Conservation (phyloP, 2,888 invertebrate species). For the Conistra vaccinii region DNA sequence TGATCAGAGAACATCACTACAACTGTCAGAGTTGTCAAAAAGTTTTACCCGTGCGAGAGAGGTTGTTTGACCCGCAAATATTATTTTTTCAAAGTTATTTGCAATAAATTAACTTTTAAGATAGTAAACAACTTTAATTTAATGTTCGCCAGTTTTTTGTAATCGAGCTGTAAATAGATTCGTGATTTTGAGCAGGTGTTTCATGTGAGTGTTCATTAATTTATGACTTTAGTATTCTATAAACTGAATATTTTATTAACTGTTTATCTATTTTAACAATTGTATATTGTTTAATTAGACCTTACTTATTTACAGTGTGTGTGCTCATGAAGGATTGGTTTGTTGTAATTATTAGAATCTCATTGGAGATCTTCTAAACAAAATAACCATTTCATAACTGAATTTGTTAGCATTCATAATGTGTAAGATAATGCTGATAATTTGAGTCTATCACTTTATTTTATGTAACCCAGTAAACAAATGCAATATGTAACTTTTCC, state of each 20-base stretch:
- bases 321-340: background rate
- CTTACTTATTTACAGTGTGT: background rate
- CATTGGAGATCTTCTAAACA: background rate
- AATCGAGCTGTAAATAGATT: conserved; percentile 21
- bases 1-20: too few relatives aligned
- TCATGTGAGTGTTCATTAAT: conserved; percentile 52
- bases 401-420: background rate
- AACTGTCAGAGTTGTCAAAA: conserved; percentile 60
- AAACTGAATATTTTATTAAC: conserved; percentile 22
- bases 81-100: conserved; percentile 47
- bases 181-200: conserved; percentile 41
- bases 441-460: background rate
- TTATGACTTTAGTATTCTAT: conserved; percentile 15
- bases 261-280: conserved; percentile 21
- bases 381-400: background rate
- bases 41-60: conserved; percentile 43
- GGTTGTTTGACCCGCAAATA: conserved; percentile 61
- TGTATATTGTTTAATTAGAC: conserved; percentile 17
- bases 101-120: conserved; percentile 32
- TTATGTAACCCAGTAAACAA: background rate
- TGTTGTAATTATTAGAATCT: conserved; percentile 13
- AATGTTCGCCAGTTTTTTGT: conserved; percentile 5
- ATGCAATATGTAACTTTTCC: background rate
- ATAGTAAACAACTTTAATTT: conserved; percentile 18
- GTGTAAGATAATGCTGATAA: background rate